Conservation (phyloP, 35 echinoderm and acorn worm species). For the Chiridota heheva region DNA sequence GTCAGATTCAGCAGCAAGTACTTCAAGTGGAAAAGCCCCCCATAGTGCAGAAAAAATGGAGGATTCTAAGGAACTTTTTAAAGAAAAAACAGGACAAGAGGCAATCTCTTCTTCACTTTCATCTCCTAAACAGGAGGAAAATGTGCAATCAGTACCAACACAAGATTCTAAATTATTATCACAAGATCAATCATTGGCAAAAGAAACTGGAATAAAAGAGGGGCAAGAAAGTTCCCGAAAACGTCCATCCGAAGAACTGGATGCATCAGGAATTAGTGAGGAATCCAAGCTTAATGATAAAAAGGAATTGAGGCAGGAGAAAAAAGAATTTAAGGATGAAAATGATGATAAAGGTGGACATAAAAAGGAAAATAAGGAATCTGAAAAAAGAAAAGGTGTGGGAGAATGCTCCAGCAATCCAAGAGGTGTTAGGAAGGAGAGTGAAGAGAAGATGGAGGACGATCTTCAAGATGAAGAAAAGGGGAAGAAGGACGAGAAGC, state of each 20-base stretch:
- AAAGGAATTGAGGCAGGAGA: too few species aligned
- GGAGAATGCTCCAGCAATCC: not conserved
- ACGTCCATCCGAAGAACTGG: not conserved
- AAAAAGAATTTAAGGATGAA: not conserved
- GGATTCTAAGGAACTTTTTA: too few species aligned
- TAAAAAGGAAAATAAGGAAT: too few species aligned
- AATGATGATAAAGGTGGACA: not conserved
- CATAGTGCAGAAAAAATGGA: too few species aligned
- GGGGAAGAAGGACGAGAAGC: constrained; percentile 3
- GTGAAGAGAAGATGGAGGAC: constrained; percentile 12
- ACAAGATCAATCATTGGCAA: too few species aligned
- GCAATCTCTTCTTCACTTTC: not conserved
- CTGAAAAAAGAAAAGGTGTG: too few species aligned
- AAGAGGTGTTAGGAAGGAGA: not conserved
- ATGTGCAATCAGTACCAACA: not conserved
- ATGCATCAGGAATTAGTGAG: not conserved
- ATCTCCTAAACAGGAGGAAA: not conserved
- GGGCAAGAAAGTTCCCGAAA: too few species aligned
- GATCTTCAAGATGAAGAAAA: not conserved
- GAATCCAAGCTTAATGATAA: not conserved
- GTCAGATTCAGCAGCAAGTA: too few species aligned
- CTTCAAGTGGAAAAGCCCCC: too few species aligned
- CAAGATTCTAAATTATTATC: too few species aligned
- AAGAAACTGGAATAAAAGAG: too few species aligned
- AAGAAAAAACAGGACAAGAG: too few species aligned